A percentile compares a stretch with the other conserved stretches of the same genome.
Conservation (phyloP, 2,113 vertebrate species). For the Microcebus griseorufus region DNA sequence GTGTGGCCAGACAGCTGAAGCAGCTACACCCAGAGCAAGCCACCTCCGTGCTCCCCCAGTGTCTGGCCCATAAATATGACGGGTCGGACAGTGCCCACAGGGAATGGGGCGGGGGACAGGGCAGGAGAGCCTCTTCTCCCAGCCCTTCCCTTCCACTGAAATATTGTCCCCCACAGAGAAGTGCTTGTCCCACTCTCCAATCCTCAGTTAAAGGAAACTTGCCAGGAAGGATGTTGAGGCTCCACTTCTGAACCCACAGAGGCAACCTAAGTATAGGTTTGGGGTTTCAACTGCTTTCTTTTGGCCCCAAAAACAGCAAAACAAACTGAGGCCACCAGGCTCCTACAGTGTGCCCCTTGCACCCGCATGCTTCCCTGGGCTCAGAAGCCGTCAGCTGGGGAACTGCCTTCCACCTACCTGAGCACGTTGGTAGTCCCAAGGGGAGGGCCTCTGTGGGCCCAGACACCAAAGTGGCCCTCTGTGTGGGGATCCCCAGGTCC, state of each 20-base stretch:
- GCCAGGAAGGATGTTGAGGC: accelerated
- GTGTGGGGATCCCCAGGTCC: neutral
- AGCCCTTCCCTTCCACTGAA: neutral
- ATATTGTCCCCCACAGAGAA: neutral
- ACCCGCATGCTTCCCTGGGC: neutral
- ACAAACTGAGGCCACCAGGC: neutral
- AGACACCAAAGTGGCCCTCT: neutral
- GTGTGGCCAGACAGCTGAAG: slow-evolving; percentile 45
- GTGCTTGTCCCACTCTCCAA: neutral
- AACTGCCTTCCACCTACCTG: neutral
- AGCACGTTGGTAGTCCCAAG: neutral
- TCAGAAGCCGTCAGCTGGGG: neutral
- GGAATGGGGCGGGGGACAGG: neutral
- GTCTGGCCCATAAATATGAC: slow-evolving; percentile 37
- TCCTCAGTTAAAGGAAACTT: neutral
- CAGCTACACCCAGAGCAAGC: neutral
- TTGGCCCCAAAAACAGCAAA: slow-evolving; percentile 14
- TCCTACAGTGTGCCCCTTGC: neutral
- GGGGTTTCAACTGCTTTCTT: neutral
- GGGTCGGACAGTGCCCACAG: neutral
- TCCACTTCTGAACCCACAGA: neutral
- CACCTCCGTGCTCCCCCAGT: neutral
- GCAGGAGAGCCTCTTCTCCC: neutral
- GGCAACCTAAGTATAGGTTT: neutral
- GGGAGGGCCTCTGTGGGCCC: neutral